Percentiles rank a stretch among this genome's conserved stretches.
These are phyloP conservation scores for Benthosema pterotum DNA, from an alignment of 2,797 vertebrate genomes.

Conservation along the genomic window DNA sequence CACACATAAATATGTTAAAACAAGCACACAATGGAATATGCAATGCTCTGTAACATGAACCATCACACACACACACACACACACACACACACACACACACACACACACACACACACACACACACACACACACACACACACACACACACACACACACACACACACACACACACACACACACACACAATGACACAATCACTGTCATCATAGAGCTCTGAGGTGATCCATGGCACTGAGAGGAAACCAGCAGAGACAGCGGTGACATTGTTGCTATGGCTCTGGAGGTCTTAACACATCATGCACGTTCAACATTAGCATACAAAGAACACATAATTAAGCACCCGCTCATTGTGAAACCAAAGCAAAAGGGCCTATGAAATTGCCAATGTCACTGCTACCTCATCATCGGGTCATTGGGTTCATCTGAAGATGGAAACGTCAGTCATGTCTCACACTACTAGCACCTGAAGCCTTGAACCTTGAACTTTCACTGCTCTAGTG, in stretches of 20 bases:
- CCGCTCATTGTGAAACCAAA: no score
- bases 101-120: background rate
- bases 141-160: conserved; percentile 2
- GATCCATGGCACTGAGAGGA: conserved; percentile 4
- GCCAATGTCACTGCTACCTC: no score
- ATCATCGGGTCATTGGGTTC: no score
- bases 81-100: background rate
- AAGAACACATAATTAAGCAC: no score
- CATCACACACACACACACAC: background rate
- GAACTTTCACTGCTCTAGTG: no score
- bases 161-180: background rate
- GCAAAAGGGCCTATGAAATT: no score
- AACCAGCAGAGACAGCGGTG: conserved; percentile 22
- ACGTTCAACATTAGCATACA: background rate
- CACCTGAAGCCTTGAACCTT: no score
- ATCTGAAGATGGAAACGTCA: no score
- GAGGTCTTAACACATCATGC: conserved; percentile 15
- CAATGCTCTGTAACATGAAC: background rate
- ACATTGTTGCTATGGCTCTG: conserved; percentile 38
- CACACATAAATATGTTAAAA: conserved; percentile 21
- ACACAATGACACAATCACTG: conserved; percentile 18
- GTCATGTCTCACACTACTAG: no score
- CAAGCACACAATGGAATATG: background rate
- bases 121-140: conserved; percentile 5
- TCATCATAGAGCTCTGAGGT: conserved; percentile 3